These are phyloP conservation scores for Acanthochromis polyacanthus DNA, from an alignment of 2,113 vertebrate genomes.

Conservation along the genomic window DNA sequence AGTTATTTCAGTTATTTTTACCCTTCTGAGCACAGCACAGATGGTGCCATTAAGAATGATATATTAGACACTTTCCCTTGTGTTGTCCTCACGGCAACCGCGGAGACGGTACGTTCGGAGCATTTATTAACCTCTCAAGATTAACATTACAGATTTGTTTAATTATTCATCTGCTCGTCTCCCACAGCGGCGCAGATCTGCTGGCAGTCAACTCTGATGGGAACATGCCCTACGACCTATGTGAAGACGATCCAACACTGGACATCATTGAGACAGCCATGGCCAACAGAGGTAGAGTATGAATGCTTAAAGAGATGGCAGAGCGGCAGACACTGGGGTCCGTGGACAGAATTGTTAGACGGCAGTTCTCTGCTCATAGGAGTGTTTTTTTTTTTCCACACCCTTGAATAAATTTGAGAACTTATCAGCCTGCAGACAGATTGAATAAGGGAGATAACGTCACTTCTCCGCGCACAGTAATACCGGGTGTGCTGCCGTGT, in stretches of 20 bases:
- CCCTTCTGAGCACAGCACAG: background rate
- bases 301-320: constrained; percentile 5
- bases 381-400: background rate
- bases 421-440: constrained; percentile 12
- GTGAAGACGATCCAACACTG: constrained; percentile 96
- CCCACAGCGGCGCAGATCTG: constrained; percentile 92
- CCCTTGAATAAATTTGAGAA: background rate
- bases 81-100: background rate
- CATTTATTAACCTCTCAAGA: background rate
- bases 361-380: background rate
- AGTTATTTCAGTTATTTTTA: constrained; percentile 7
- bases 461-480: background rate
- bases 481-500: background rate
- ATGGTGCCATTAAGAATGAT: background rate
- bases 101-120: background rate
- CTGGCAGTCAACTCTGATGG: constrained; percentile 97
- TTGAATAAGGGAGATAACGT: constrained; percentile 1
- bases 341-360: background rate
- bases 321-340: background rate
- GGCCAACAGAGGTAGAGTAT: constrained; percentile 93
- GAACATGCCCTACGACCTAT: constrained; percentile 99
- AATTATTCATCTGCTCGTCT: constrained; percentile 34
- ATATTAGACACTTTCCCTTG: background rate
- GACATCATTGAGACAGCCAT: constrained; percentile 98
- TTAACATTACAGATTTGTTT: background rate